Base-by-base conservation (phyloP, 2,797 vertebrate species). In the Hyperoplus lanceolatus region DNA sequence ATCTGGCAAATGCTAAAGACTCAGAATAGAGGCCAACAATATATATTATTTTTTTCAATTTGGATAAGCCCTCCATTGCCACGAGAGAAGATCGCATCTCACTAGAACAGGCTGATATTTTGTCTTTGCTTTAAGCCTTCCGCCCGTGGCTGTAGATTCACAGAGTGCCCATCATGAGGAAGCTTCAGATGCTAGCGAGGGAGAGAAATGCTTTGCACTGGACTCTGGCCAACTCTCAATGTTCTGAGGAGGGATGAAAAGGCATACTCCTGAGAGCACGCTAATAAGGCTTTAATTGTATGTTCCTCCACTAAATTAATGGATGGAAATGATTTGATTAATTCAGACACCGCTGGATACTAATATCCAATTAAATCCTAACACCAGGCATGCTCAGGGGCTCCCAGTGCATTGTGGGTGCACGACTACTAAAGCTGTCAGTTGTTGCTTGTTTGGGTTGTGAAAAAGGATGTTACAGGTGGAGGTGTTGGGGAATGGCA, bases 271-370 rank as follows among this genome's bases (percentile, higher is more conserved):
- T 94, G 92, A 91, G 94, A 95, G 94, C 88, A 73, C 85, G 79
- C 89, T 95, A 95, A 95, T 95, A 91, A 94, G 90, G 78, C 83
- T 94, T 93, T 96, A 96, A 96, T 96, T 95, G 95, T 95, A 95
- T 96, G 96, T 96, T 96, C 96, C 95, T 95, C 91, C 90, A 88
- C 94, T 94, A 95, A 96, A 96, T 96, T 94, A 96, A 96, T 96
- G 95, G 93, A 94, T 93, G 90, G 84, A 94, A 93, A 94, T 95
- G 93, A 95, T 95, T 95, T 95, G 94, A 96, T 95, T 93, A 95
- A 95, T 95, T 94, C 92, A 94, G 91, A 94, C 93, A 88, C 94
- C 84, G 92, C 86, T 94, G 95, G 95, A 94, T 96, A 94, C 95
- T 95, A 96, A 96, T 95, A 93, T 94, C 93, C 93, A 95, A 95